Base-by-base conservation (phyloP, 2,113 vertebrate genomes). In the Zingel zingel region DNA sequence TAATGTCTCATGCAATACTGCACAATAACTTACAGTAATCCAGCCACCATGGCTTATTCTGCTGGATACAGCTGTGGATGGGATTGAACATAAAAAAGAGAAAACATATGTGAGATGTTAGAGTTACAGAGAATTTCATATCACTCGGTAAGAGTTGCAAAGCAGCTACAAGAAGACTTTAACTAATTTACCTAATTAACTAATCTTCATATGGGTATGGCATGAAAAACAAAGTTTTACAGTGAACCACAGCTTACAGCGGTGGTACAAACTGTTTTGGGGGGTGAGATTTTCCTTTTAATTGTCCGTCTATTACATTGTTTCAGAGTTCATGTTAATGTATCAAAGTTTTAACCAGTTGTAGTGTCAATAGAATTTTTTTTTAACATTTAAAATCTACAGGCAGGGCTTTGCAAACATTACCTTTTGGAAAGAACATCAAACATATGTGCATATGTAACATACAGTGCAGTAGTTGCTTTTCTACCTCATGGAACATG, bases 1-100 rank as follows among this genome's bases (percentile, higher is more conserved):
- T 74, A 78, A 50, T 51, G 25, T 89, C 86, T 91, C 53, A 87
- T 72, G 91, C 84, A 94, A 94, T 67, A 82, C 45, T 80, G 77
- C 78, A 89, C 87, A 88, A 91, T 64, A 89, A 64, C 27, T 94
- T 89, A 71, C 90, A 89, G 30, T 59, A 59, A 51, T 12, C 0
- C 27, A 3, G 63, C 56, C 67, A 67, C 13, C 6, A 4, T 30
- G 25, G 50, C 50, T 58, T 33, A 1, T 16, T 68, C 64, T 79
- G 66, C 45, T 61, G 43, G 39, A 51, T 19, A 7, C 47, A 70
- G 33, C 33, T 51, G 19, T 61, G 53, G 51, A 30, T 50, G 72
- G 39, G 62, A 69, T n/a, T 12, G 39, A 54, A 59, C 61, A 56
- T 30, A 7, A 23, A n/a, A 25, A 66, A 25, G 2, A 45, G 19